Conservation (phyloP, 2,888 invertebrate species). For the Phyto melanocephala region DNA sequence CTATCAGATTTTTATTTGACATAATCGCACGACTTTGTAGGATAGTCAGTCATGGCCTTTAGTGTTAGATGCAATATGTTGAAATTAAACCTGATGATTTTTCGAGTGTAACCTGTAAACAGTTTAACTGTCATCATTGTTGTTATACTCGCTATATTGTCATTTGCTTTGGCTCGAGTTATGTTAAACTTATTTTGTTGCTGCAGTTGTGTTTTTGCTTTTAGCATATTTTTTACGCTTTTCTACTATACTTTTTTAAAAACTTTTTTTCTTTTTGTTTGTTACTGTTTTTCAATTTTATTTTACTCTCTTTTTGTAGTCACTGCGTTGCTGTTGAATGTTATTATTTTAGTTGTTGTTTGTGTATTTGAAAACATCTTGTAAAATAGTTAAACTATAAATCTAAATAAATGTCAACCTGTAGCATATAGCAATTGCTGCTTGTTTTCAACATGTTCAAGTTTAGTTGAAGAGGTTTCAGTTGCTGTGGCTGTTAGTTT, state of each 20-base stretch:
- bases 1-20: too few species aligned
- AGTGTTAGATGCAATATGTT: too few species aligned
- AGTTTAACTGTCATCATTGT: constrained; percentile 16
- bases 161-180: constrained; percentile 33
- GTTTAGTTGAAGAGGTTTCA: constrained; percentile 34
- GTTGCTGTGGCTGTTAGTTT: background rate
- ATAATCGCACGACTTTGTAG: too few species aligned
- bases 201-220: background rate
- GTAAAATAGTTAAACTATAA: constrained; percentile 65
- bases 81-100: background rate
- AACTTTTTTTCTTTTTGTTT: background rate
- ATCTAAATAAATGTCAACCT: constrained; percentile 65
- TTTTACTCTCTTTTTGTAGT: constrained; percentile 7
- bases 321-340: background rate
- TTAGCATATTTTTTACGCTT: constrained; percentile 24
- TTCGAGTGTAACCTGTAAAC: constrained; percentile 14
- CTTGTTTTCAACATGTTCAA: constrained; percentile 57
- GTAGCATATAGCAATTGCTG: constrained; percentile 63
- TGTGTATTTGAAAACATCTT: constrained; percentile 54
- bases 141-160: constrained; percentile 28
- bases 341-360: constrained; percentile 12
- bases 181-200: background rate
- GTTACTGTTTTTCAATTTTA: constrained; percentile 20
- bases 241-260: background rate
- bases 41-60: too few species aligned